Evolutionary conservation across 1,140 invertebrate genomes (phyloP).

Genomic region (Coelopa frigida): DNA sequence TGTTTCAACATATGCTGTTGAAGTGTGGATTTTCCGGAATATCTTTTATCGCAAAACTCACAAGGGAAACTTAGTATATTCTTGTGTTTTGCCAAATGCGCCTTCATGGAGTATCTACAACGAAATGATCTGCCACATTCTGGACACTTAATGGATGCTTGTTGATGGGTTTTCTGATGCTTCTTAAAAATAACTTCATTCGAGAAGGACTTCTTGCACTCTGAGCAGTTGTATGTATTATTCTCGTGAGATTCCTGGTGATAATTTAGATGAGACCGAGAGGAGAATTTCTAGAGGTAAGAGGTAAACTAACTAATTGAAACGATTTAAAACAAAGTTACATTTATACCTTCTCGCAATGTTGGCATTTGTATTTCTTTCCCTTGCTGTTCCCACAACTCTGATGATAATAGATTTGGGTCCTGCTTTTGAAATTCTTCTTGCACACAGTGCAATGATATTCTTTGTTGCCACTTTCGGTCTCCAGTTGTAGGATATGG

Average conservation of each 20-base stretch:
- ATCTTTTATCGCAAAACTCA: conserved; percentile 43
- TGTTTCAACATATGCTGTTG: conserved; percentile 40
- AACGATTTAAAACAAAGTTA: neutral
- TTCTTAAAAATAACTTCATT: conserved; percentile 16
- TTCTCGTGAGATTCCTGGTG: conserved; percentile 24
- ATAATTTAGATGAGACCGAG: conserved; percentile 32
- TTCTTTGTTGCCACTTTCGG: conserved; percentile 11
- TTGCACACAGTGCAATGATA: conserved; percentile 50
- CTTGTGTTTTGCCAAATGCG: conserved; percentile 3
- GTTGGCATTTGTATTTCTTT: conserved; percentile 21
- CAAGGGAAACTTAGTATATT: conserved; percentile 38
- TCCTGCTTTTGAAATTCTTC: conserved; percentile 49
- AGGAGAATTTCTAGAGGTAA: conserved; percentile 25
- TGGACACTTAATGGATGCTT: neutral
- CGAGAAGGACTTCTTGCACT: conserved; percentile 23
- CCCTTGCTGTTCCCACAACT: conserved; percentile 38
- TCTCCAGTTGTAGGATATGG: conserved; percentile 2
- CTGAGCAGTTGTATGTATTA: conserved; percentile 14
- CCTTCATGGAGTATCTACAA: neutral
- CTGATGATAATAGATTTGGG: conserved; percentile 50
- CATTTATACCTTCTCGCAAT: conserved; percentile 18
- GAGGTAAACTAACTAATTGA: neutral
- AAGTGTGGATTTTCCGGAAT: conserved; percentile 44
- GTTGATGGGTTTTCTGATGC: conserved; percentile 19
- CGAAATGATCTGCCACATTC: conserved; percentile 9